phyloP scores from a whole-genome alignment of 2,888 invertebrate species.

The Nemoura dubitans region DNA sequence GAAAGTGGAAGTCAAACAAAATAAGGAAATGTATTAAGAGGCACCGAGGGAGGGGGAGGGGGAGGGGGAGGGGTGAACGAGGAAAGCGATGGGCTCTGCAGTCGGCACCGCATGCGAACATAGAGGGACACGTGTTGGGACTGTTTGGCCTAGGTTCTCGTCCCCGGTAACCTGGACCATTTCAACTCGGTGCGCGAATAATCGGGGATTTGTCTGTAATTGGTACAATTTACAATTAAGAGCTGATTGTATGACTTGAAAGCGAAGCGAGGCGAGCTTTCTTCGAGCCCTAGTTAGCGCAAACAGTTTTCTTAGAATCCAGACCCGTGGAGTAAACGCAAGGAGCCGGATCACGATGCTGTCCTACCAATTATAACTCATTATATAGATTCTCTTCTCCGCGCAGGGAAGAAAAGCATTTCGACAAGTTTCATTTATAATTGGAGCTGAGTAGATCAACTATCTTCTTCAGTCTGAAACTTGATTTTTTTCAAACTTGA shows the following conservation, averaged over 20 bases:
- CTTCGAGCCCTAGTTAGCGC: not conserved
- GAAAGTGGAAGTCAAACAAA: slow-evolving; percentile 12
- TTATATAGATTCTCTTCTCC: not conserved
- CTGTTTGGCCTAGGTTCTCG: too few relatives aligned
- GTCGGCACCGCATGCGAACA: not conserved
- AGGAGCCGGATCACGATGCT: not conserved
- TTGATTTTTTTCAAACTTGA: not conserved
- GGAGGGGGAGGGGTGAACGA: too few relatives aligned
- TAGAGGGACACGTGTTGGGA: not conserved
- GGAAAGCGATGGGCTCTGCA: not conserved
- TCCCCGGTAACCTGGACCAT: too few relatives aligned
- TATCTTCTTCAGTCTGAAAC: not conserved
- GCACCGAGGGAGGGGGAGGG: not conserved
- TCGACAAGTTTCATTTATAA: not conserved
- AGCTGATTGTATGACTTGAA: not conserved
- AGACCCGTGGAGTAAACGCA: not conserved
- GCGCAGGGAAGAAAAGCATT: not conserved
- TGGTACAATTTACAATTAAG: not conserved
- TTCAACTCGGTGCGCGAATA: not conserved
- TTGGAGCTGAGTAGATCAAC: slow-evolving; percentile 2
- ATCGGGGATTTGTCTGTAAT: not conserved
- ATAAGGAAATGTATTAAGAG: not conserved
- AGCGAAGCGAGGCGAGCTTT: not conserved
- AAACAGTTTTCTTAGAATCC: not conserved
- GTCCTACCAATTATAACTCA: not conserved